Percentiles rank a stretch among this genome's conserved stretches.
phyloP scores from a whole-genome alignment of 2,888 invertebrate species.

The Monopis laevigella region DNA sequence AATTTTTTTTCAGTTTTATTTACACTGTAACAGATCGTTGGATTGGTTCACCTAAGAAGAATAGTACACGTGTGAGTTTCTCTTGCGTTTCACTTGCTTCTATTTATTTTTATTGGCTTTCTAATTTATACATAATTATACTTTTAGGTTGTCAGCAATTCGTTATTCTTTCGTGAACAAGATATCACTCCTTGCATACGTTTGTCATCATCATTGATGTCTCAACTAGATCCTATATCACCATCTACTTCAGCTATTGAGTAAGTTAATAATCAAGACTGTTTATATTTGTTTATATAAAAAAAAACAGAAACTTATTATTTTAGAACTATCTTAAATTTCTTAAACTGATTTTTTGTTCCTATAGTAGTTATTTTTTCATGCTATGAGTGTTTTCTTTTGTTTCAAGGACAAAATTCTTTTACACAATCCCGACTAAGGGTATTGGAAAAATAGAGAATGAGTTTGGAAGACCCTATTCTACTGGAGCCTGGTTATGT shows the following conservation, averaged over 20 bases:
- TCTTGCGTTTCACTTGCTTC: conserved; percentile 10
- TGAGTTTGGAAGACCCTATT: conserved; percentile 55
- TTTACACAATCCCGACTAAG: conserved; percentile 39
- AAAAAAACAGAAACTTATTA: neutral
- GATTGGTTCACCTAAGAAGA: conserved; percentile 30
- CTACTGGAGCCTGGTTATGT: conserved; percentile 40
- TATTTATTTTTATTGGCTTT: neutral
- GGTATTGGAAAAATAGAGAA: conserved; percentile 48
- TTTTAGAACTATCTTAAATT: too few relatives aligned
- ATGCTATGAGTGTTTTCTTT: too few relatives aligned
- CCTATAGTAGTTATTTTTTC: too few relatives aligned
- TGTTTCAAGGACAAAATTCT: conserved; percentile 39
- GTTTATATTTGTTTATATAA: too few relatives aligned
- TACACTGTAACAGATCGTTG: conserved; percentile 36
- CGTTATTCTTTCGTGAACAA: conserved; percentile 33
- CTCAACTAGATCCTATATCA: conserved; percentile 25
- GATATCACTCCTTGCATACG: conserved; percentile 36
- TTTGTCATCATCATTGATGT: conserved; percentile 15
- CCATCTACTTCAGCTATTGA: conserved; percentile 32
- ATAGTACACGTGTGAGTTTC: conserved; percentile 29
- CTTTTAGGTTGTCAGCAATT: conserved; percentile 29
- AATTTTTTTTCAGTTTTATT: conserved; percentile 27
- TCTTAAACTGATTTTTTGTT: neutral
- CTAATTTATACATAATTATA: neutral
- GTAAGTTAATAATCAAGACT: conserved; percentile 37